Conservation (phyloP, 2,888 invertebrate species). For the Athalia rosae region DNA sequence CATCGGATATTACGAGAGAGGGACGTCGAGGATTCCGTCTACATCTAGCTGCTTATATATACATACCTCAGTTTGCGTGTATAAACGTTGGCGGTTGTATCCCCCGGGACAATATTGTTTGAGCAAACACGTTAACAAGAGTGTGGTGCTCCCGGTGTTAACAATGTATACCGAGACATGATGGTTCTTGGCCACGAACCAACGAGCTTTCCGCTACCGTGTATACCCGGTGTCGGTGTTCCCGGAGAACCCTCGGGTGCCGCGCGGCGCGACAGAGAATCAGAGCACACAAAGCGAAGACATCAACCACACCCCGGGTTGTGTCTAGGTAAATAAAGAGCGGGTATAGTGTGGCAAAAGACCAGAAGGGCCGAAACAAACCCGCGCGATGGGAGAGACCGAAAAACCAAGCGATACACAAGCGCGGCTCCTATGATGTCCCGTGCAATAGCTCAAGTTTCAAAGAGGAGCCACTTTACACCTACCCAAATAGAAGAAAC, state of each 20-base stretch:
- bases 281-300: conserved; percentile 47
- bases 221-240: no score
- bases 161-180: conserved; percentile 51
- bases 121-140: conserved; percentile 51
- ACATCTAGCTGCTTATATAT: no score
- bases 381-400: not conserved
- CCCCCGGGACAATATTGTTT: conserved; percentile 48
- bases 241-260: not conserved
- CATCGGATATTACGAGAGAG: no score
- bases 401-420: conserved; percentile 1
- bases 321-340: conserved; percentile 46
- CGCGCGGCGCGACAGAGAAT: not conserved
- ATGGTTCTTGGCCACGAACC: conserved; percentile 46
- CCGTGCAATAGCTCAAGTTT: conserved; percentile 53
- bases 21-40: no score
- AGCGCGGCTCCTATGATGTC: conserved; percentile 53
- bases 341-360: not conserved
- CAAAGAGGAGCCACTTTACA: conserved; percentile 54
- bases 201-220: conserved; percentile 17
- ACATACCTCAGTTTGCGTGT: not conserved
- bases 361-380: conserved; percentile 3
- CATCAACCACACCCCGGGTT: conserved; percentile 48
- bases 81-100: conserved; percentile 4
- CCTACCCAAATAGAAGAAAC: conserved; percentile 50
- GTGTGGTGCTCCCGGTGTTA: conserved; percentile 47